A percentile compares a stretch with the other conserved stretches of the same genome.
These are phyloP conservation scores for Tipula confusa DNA, from an alignment of 2,888 invertebrate genomes.

Conservation along the genomic window DNA sequence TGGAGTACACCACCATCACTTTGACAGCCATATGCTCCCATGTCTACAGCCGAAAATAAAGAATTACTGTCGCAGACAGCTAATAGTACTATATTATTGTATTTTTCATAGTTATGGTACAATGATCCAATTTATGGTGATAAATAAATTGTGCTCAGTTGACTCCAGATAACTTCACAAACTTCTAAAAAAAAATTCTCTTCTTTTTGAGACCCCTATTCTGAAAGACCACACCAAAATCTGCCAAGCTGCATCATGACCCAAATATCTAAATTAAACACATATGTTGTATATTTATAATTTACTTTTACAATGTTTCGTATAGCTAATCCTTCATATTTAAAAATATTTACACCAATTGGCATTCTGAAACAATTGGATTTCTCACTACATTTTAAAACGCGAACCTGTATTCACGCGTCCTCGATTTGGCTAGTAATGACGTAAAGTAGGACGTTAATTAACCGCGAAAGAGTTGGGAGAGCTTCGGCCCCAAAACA, in stretches of 20 bases:
- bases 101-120: not conserved
- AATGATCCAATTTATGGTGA: slow-evolving; percentile 29
- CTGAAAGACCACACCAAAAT: slow-evolving; percentile 34
- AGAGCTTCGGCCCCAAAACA: too few relatives aligned
- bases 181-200: slow-evolving; percentile 37
- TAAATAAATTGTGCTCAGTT: slow-evolving; percentile 34
- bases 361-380: not conserved
- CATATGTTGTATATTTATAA: not conserved
- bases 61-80: too few relatives aligned
- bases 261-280: slow-evolving; percentile 31
- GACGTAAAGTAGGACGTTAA: too few relatives aligned
- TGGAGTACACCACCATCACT: slow-evolving; percentile 38
- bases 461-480: too few relatives aligned
- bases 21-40: not conserved
- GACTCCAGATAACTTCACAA: too few relatives aligned
- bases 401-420: too few relatives aligned
- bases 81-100: too few relatives aligned
- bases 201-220: slow-evolving; percentile 36
- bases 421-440: too few relatives aligned
- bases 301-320: too few relatives aligned
- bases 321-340: not conserved
- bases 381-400: not conserved
- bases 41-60: too few relatives aligned
- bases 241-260: slow-evolving; percentile 33
- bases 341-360: not conserved